These are phyloP conservation scores for Romanogobio albipinnatus DNA, from an alignment of 2,113 vertebrate genomes.

Conservation along the genomic window DNA sequence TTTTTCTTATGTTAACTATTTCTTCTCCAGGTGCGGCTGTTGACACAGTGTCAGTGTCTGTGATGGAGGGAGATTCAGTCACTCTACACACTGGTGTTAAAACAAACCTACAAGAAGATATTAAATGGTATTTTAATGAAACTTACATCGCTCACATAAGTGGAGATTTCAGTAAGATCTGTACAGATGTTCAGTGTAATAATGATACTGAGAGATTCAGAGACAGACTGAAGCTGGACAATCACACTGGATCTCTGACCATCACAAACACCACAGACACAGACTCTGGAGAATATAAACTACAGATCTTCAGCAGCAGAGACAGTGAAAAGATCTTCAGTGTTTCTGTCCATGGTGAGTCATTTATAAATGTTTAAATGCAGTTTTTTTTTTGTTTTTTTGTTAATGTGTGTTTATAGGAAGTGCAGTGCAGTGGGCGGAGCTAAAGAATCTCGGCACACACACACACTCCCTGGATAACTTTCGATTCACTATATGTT, in stretches of 20 bases:
- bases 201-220: neutral
- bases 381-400: neutral
- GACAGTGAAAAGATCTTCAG: neutral
- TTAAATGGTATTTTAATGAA: neutral
- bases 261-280: neutral
- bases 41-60: neutral
- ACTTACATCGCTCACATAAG: fast-evolving
- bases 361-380: neutral
- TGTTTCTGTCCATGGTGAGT: neutral
- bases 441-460: too few relatives aligned
- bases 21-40: neutral
- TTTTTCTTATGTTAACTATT: neutral
- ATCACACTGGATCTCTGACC: neutral
- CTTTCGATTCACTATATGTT: too few relatives aligned
- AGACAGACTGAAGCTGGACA: neutral
- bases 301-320: neutral
- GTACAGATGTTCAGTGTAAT: neutral
- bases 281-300: neutral
- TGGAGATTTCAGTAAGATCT: neutral
- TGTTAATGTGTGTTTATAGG: too few relatives aligned
- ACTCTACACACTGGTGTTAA: neutral
- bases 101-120: neutral
- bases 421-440: too few relatives aligned
- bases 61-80: neutral
- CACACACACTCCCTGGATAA: too few relatives aligned